Percentiles rank a stretch among this genome's conserved stretches.
Conservation (phyloP, 2,113 vertebrate genomes). For the Geococcyx californianus region DNA sequence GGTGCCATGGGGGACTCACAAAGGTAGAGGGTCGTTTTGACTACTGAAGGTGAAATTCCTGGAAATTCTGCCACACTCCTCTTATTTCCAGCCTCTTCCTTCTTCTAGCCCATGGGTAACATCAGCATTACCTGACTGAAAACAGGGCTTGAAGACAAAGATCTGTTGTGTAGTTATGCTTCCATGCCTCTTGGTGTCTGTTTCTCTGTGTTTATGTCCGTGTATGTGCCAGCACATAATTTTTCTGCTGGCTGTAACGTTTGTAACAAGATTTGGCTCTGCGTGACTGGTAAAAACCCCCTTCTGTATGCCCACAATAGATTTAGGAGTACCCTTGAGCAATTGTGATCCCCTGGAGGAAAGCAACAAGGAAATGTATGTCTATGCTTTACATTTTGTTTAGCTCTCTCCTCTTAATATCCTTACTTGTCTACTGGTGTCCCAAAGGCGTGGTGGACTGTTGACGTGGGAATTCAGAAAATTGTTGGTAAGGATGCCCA, state of each 20-base stretch:
- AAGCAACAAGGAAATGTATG: not conserved
- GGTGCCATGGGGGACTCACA: not conserved
- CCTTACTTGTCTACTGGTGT: not conserved
- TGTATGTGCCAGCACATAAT: not conserved
- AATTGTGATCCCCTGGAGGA: not conserved
- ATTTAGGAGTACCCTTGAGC: not conserved
- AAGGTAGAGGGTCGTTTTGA: not conserved
- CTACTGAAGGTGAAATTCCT: not conserved
- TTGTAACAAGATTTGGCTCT: not conserved
- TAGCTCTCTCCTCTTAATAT: not conserved
- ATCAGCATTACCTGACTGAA: not conserved
- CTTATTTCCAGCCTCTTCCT: not conserved
- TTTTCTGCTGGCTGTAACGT: not conserved
- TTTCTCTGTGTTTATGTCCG: not conserved
- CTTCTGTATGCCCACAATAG: not conserved
- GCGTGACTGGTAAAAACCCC: no score
- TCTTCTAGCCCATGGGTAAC: not conserved
- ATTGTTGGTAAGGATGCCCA: fast-evolving
- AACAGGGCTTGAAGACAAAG: not conserved
- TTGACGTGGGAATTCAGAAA: not conserved
- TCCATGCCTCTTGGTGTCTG: not conserved
- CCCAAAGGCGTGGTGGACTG: fast-evolving
- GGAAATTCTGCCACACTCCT: not conserved
- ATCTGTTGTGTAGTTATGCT: not conserved
- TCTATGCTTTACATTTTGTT: not conserved